Conservation (phyloP, 2,797 vertebrate species). For the Lycodopsis pacificus region DNA sequence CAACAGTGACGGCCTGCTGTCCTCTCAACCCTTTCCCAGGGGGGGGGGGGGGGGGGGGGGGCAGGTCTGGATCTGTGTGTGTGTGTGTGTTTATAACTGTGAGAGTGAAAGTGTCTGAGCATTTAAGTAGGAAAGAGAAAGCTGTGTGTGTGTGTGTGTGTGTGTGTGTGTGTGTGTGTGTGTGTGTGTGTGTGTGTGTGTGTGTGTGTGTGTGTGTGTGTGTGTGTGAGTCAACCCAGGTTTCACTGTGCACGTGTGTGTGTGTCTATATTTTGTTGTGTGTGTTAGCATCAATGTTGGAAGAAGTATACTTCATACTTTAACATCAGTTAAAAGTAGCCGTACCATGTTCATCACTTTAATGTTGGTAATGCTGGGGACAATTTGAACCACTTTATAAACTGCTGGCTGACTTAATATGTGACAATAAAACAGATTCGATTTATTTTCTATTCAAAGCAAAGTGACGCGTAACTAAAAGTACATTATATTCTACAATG, state of each 20-base stretch:
- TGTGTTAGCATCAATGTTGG: background rate
- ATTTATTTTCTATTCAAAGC: background rate
- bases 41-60: constrained; percentile 45
- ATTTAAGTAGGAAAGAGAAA: constrained; percentile 31
- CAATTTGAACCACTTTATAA: too few relatives aligned
- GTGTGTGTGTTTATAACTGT: constrained; percentile 6
- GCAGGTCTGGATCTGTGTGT: constrained; percentile 1
- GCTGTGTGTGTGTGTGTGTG: background rate
- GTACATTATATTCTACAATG: background rate
- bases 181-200: background rate
- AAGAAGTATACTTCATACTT: background rate
- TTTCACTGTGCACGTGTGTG: background rate
- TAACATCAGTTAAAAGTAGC: background rate
- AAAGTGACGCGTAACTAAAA: background rate
- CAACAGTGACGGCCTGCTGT: constrained; percentile 69
- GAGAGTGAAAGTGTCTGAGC: constrained; percentile 35
- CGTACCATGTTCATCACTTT: too few relatives aligned
- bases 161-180: background rate
- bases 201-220: background rate
- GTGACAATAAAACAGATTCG: too few relatives aligned
- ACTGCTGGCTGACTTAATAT: background rate
- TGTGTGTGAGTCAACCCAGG: background rate
- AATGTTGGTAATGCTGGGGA: too few relatives aligned
- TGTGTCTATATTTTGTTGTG: background rate
- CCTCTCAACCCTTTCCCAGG: constrained; percentile 74